Evolutionary conservation across 2,113 vertebrate genomes (phyloP), one percentile per base, ranked within the genome.

Genomic region (Ellobius talpinus): DNA sequence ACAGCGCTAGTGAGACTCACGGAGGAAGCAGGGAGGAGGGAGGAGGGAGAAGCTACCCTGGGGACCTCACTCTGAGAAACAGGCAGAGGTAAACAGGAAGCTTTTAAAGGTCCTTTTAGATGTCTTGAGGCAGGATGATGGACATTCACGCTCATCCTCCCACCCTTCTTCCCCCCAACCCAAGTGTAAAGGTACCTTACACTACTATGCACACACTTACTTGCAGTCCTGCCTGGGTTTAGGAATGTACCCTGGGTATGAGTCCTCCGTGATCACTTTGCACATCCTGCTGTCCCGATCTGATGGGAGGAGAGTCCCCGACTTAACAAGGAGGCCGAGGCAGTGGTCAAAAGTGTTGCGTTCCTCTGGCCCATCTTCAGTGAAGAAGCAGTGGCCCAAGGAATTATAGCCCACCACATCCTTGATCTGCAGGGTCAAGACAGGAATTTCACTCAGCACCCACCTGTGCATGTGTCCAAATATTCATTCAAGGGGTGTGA

Each of bases 281-380:
- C 99, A 99, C 99, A 99, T 99, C 96, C 98, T 99, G 97, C 99
- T 99, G 97, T 99, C 99, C 0, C 99, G 98, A 98, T 99, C 99
- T 0, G 99, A 99, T 19, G 99, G 99, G 55, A 99, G 99, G 91
- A 99, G 98, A 0, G 99, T 99, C 36, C 99, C 99, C 0, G 99
- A 98, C 78, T 99, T 99, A 4, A 99, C 98, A 92, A 99, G 98
- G 70, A 99, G 98, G 12, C 99, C 99, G 0, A 99, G 99, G 74
- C 99, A 99, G 98, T 99, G 99, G 72, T 99, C 99, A 36, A 99
- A 99, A 0, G 99, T 99, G 97, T 99, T 99, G 92, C 99, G 99
- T 77, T 99, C 99, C 89, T 99, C 99, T 1, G 99, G 99, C 0
- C 99, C 99, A 0, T 99, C 99, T 96, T 99, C 99, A 0, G 99